Evolutionary conservation across 2,797 vertebrate species (phyloP).

Genomic region (Scolopax rusticola): DNA sequence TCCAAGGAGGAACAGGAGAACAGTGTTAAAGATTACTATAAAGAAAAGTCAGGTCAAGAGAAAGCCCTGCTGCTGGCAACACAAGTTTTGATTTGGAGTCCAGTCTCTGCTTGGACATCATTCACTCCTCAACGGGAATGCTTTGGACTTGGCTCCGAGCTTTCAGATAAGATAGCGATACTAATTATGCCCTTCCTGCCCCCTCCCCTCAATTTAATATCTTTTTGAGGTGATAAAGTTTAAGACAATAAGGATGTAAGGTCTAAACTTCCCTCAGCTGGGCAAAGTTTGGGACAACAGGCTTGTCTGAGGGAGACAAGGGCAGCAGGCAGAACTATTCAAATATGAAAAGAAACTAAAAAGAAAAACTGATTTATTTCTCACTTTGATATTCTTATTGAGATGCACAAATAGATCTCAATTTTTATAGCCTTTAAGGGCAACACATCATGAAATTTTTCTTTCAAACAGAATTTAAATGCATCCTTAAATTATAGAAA

Average conservation of each 20-base stretch:
- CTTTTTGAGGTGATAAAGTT: neutral
- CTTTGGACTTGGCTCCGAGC: neutral
- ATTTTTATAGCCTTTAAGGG: constrained; percentile 31
- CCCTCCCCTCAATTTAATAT: accelerated
- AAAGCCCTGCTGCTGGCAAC: neutral
- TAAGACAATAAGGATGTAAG: neutral
- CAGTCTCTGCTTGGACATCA: neutral
- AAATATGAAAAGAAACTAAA: neutral
- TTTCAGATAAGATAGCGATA: neutral
- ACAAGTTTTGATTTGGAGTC: neutral
- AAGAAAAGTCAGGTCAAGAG: neutral
- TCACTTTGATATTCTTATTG: neutral
- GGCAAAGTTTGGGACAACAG: neutral
- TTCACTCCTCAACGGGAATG: neutral
- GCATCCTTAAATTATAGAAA: constrained; percentile 32
- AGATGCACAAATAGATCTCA: neutral
- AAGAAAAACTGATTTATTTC: constrained; percentile 2
- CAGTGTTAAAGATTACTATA: neutral
- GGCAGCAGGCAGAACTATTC: neutral
- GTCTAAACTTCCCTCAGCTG: neutral
- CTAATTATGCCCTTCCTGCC: neutral
- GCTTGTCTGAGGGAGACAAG: neutral
- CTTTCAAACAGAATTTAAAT: constrained; percentile 60
- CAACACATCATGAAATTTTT: neutral
- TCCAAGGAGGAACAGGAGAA: neutral